Percentiles rank a stretch among this genome's conserved stretches.
These are phyloP conservation scores for Eubucco bourcierii DNA, from an alignment of 2,113 vertebrate genomes.

Conservation along the genomic window DNA sequence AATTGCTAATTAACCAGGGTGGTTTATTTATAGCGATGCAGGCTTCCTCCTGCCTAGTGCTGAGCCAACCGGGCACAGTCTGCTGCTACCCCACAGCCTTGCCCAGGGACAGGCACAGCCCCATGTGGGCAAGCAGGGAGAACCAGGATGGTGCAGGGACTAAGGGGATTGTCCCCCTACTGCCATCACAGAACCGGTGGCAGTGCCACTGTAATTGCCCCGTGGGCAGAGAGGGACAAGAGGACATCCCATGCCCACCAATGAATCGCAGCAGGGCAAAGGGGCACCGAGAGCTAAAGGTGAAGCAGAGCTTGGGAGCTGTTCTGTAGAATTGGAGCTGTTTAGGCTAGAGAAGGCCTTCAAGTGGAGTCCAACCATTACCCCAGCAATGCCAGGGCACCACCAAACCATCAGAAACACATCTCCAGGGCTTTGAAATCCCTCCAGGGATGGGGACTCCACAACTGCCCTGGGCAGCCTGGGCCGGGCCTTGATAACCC, in stretches of 20 bases:
- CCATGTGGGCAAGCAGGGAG: rapidly evolving
- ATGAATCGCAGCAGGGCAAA: rapidly evolving
- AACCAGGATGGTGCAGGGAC: background rate
- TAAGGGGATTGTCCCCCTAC: rapidly evolving
- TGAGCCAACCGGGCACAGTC: rapidly evolving
- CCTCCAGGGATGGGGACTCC: background rate
- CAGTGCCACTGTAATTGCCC: rapidly evolving
- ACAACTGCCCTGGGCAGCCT: background rate
- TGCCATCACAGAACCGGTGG: rapidly evolving
- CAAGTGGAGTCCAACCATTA: background rate
- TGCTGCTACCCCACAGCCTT: rapidly evolving
- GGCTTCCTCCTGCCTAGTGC: rapidly evolving
- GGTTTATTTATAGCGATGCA: background rate
- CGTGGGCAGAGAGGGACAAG: rapidly evolving
- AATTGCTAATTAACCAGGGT: background rate
- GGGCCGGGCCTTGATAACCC: background rate
- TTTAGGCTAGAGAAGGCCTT: background rate
- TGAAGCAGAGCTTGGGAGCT: rapidly evolving
- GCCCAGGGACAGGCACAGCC: background rate
- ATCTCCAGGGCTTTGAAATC: background rate
- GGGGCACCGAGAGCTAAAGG: background rate
- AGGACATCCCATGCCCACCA: too few species aligned
- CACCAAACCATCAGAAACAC: background rate
- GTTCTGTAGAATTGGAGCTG: background rate
- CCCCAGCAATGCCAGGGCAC: background rate